Base-by-base conservation (phyloP, 2,113 vertebrate genomes). In the Telmatochromis bifrenatus region DNA sequence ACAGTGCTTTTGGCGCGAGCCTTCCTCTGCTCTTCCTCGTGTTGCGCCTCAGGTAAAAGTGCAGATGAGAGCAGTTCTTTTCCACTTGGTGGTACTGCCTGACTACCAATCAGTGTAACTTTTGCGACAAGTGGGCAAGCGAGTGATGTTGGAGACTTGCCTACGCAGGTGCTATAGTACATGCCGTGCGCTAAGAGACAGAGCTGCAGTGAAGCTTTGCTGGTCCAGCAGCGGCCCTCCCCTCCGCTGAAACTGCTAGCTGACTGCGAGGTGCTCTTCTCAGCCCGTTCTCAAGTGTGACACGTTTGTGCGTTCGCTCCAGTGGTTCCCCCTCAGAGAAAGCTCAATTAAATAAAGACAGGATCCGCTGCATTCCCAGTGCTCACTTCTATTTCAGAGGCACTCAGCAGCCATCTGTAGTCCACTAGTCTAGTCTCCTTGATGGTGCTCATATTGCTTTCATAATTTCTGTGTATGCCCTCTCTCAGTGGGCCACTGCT, bases 301-400 rank as follows among this genome's bases (percentile, higher is more conserved):
- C 62, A 84, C 35, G 62, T 77, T 37, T 77, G 7, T 70, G 60
- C 51, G 6, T 82, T 21, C 7, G 37, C 45, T 73, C 80, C 33
- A 77, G 54, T 42, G 47, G 83, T 82, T 88, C 19, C 84, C 87
- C 88, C 83, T 93, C 21, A 28, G 42, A 89, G 56, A 79, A 87
- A 95, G 79, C 84, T 91, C 9, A 89, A 92, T 80, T 82, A 84
- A 92, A 85, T 75, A 86, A 89, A 80, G 12, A 62, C 35, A 45
- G 53, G 84, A 90, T 14, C 39, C 15, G 26, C 23, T 83, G 49
- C 33, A 82, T 77, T 79, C 87, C 23, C 35, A 81, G 73, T 9
- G 65, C 65, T 39, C 65, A 23, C 65, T 70, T 70, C 13, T 70
- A 70, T 42, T 70, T 70, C 47, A 82, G 87, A 23, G 62, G 82